phyloP scores from a whole-genome alignment of 35 echinoderm and acorn worm genomes.

The Heliocidaris erythrogramma region DNA sequence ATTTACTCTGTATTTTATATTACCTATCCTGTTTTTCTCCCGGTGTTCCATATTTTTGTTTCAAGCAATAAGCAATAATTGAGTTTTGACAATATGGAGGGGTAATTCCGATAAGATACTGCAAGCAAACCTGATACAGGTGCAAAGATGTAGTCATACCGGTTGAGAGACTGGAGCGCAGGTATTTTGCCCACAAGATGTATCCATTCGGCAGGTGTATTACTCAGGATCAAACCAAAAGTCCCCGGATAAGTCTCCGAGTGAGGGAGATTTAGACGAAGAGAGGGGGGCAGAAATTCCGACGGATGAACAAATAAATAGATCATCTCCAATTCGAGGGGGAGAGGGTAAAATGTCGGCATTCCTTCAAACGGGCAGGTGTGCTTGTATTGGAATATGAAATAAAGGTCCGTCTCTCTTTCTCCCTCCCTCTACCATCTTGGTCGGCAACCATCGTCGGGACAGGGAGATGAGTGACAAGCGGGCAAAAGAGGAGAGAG shows the following conservation, averaged over 20 bases:
- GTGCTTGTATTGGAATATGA: slow-evolving; percentile 24
- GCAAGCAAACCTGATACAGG: slow-evolving; percentile 49
- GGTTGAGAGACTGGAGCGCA: not conserved
- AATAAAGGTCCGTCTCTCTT: slow-evolving; percentile 14
- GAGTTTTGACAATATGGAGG: slow-evolving; percentile 17
- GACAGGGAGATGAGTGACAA: slow-evolving; percentile 40
- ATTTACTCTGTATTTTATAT: not conserved
- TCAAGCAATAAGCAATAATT: slow-evolving; percentile 24
- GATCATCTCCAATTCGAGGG: slow-evolving; percentile 34
- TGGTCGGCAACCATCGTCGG: slow-evolving; percentile 20
- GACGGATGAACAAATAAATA: slow-evolving; percentile 52
- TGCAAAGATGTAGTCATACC: not conserved
- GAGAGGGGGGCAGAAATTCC: slow-evolving; percentile 42
- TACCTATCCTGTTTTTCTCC: slow-evolving; percentile 15
- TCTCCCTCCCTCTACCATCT: not conserved
- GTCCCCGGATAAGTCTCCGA: slow-evolving; percentile 42
- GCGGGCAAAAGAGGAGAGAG: slow-evolving; percentile 42
- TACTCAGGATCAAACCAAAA: slow-evolving; percentile 39
- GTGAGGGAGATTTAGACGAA: slow-evolving; percentile 38
- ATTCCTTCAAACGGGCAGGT: slow-evolving; percentile 24
- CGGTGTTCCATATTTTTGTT: not conserved
- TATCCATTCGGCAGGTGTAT: slow-evolving; percentile 53
- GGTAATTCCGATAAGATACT: slow-evolving; percentile 41
- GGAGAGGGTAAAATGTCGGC: slow-evolving; percentile 14
- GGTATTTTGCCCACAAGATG: slow-evolving; percentile 28